Percentiles rank a stretch among this genome's conserved stretches.
These are phyloP conservation scores for Cephus runcator DNA, from an alignment of 2,888 invertebrate species.

Conservation along the genomic window DNA sequence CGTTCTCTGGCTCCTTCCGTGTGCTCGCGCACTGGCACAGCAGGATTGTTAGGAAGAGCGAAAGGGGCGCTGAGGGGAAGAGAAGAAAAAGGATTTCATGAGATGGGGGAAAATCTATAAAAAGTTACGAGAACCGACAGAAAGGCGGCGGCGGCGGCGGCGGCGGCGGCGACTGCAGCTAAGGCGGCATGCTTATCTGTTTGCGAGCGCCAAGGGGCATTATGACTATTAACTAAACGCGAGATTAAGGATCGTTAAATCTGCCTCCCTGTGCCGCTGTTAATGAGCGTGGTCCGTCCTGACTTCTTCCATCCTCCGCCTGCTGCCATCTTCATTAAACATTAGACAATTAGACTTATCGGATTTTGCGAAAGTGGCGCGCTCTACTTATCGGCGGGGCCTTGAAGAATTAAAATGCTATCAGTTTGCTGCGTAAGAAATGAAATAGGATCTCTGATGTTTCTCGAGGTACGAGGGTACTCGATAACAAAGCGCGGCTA, in stretches of 20 bases:
- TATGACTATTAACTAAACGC: not conserved
- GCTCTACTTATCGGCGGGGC: not conserved
- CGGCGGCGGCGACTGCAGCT: not conserved
- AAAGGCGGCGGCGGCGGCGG: constrained; percentile 4
- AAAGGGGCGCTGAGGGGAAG: not conserved
- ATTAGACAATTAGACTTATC: not conserved
- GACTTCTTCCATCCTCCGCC: not conserved
- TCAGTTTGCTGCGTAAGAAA: constrained; percentile 33
- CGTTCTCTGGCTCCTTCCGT: not conserved
- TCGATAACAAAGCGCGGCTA: constrained; percentile 17
- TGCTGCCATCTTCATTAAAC: not conserved
- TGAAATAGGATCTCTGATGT: constrained; percentile 41
- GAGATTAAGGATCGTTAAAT: constrained; percentile 28
- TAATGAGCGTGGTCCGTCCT: constrained; percentile 25
- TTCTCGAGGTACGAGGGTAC: constrained; percentile 28
- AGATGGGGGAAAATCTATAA: too few species aligned
- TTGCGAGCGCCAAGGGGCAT: not conserved
- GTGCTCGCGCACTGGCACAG: not conserved
- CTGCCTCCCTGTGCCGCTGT: constrained; percentile 15
- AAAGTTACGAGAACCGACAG: not conserved
- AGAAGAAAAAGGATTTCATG: not conserved
- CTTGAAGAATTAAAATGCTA: constrained; percentile 32
- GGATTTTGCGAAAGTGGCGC: not conserved
- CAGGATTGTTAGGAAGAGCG: not conserved
- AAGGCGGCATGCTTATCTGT: not conserved